Evolutionary conservation across 2,888 invertebrate genomes (phyloP).

Genomic region (Chirona hameri): DNA sequence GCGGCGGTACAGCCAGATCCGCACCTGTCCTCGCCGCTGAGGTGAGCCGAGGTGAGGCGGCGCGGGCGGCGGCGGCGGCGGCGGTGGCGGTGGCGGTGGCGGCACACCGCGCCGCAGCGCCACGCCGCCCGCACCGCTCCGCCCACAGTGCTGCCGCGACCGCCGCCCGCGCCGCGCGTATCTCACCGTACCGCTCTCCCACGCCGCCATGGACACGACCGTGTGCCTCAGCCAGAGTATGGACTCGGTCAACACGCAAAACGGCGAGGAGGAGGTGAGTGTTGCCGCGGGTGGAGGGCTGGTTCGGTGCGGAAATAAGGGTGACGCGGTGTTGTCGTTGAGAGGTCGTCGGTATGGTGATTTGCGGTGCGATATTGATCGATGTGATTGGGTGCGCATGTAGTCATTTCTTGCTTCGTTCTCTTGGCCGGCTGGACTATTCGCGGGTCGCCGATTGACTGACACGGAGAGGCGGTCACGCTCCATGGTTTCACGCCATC

Average conservation of each 20-base stretch:
- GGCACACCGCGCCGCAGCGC: background rate
- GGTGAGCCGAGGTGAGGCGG: background rate
- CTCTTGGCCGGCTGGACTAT: too few species aligned
- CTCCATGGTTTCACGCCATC: too few species aligned
- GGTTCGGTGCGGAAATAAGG: background rate
- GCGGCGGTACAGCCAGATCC: conserved; percentile 6
- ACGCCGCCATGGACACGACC: conserved; percentile 58
- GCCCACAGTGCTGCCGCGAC: background rate
- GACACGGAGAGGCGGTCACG: too few species aligned
- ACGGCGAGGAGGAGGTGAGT: conserved; percentile 95
- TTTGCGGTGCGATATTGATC: background rate
- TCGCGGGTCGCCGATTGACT: too few species aligned
- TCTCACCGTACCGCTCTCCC: conserved; percentile 29
- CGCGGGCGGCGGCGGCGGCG: background rate
- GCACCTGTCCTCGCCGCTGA: background rate
- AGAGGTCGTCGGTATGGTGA: background rate
- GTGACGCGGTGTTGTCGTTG: background rate
- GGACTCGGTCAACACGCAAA: conserved; percentile 94
- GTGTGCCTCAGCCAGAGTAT: conserved; percentile 79
- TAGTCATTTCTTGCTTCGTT: background rate
- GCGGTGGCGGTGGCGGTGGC: background rate
- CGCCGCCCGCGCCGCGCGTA: background rate
- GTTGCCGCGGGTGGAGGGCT: background rate
- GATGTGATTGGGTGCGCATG: background rate
- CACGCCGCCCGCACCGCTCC: background rate